These are phyloP conservation scores for Periplaneta americana DNA, from an alignment of 1,140 invertebrate species.

Conservation along the genomic window DNA sequence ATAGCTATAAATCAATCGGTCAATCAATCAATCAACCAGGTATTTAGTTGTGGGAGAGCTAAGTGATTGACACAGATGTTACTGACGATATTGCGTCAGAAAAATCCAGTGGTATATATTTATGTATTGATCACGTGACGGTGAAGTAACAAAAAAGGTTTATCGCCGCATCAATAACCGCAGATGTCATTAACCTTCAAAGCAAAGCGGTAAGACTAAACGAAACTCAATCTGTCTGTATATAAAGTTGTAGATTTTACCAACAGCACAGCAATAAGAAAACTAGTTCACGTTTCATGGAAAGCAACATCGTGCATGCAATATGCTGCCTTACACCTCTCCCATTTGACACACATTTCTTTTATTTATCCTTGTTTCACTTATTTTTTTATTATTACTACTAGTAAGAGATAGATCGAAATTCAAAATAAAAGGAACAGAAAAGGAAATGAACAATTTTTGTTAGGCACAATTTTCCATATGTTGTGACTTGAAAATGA, in stretches of 20 bases:
- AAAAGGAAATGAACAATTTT: not conserved
- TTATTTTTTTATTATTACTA: not conserved
- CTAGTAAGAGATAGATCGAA: not conserved
- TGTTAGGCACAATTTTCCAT: not conserved
- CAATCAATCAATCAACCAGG: too few species aligned
- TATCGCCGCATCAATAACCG: not conserved
- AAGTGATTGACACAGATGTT: not conserved
- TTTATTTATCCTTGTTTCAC: not conserved
- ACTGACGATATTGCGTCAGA: not conserved
- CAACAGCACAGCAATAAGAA: not conserved
- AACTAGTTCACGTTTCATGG: not conserved
- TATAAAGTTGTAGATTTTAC: not conserved
- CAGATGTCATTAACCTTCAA: not conserved
- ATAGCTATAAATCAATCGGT: too few species aligned
- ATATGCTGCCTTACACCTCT: not conserved
- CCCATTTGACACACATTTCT: not conserved
- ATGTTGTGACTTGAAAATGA: not conserved
- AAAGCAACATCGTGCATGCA: not conserved
- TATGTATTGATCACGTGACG: not conserved
- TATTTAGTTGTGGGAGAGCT: too few species aligned
- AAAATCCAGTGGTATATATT: not conserved
- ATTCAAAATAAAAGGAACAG: not conserved
- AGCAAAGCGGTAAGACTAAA: not conserved
- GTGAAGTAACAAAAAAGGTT: too few species aligned
- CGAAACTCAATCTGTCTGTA: not conserved